These are phyloP conservation scores for Drosophila bunnanda DNA, from an alignment of 2,888 invertebrate species.

Conservation along the genomic window DNA sequence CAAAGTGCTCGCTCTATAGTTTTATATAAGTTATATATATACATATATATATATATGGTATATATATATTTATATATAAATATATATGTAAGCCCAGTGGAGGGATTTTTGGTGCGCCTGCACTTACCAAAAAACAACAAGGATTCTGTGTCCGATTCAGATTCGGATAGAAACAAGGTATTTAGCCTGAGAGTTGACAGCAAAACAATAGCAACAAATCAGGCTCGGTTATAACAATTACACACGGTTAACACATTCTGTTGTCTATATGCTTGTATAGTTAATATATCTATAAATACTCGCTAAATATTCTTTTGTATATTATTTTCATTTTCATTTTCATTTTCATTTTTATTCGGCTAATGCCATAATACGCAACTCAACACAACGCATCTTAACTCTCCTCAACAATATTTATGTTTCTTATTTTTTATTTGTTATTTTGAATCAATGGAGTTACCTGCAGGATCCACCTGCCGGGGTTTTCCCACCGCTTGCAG, in stretches of 20 bases:
- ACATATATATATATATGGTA: neutral
- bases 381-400: conserved; percentile 6
- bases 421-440: neutral
- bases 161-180: conserved; percentile 9
- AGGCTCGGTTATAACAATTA: conserved; percentile 31
- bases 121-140: conserved; percentile 56
- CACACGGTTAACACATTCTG: conserved; percentile 47
- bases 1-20: conserved; percentile 39
- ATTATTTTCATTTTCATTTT: too few relatives aligned
- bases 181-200: conserved; percentile 61
- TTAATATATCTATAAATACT: conserved; percentile 16
- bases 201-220: conserved; percentile 44
- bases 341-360: too few relatives aligned
- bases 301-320: conserved; percentile 6
- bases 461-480: conserved; percentile 36
- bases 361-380: too few relatives aligned
- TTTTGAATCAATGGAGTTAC: neutral
- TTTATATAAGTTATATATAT: conserved; percentile 44
- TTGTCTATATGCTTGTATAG: conserved; percentile 23
- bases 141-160: neutral
- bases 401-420: conserved; percentile 22
- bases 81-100: conserved; percentile 54
- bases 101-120: conserved; percentile 73
- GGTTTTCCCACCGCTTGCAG: conserved; percentile 14
- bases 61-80: neutral